Conservation (phyloP, 2,888 invertebrate genomes). For the Parelbella ahira region DNA sequence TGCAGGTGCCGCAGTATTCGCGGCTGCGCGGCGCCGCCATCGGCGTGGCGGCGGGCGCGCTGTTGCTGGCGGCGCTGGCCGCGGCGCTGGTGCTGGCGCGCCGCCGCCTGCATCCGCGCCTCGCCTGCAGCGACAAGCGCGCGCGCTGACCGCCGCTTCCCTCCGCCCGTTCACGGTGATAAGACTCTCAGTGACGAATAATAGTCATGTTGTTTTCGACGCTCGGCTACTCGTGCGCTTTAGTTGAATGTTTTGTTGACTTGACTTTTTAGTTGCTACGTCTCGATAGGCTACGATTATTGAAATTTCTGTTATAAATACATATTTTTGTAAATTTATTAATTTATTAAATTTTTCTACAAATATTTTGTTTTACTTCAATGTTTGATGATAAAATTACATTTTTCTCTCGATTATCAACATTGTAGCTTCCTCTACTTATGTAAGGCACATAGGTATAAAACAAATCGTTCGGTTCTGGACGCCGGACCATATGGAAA, state of each 20-base stretch:
- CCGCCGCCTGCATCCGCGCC: slow-evolving; percentile 42
- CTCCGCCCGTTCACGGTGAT: not conserved
- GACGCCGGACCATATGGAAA: no score
- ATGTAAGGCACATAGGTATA: no score
- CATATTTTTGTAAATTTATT: slow-evolving; percentile 19
- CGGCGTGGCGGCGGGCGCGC: slow-evolving; percentile 85
- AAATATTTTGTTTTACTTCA: slow-evolving; percentile 16
- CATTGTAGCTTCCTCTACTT: no score
- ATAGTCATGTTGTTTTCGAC: slow-evolving; percentile 9
- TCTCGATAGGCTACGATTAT: not conserved
- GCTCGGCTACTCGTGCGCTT: not conserved
- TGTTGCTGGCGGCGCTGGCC: slow-evolving; percentile 83
- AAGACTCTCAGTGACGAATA: not conserved
- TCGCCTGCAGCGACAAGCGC: slow-evolving; percentile 34
- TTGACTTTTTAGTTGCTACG: not conserved
- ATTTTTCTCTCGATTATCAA: no score
- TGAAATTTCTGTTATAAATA: not conserved
- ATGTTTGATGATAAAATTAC: no score
- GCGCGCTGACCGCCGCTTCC: slow-evolving; percentile 31
- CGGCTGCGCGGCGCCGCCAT: slow-evolving; percentile 86
- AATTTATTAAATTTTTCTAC: slow-evolving; percentile 20
- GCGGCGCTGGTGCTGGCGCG: slow-evolving; percentile 76
- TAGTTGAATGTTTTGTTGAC: not conserved
- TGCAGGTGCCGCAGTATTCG: slow-evolving; percentile 86
- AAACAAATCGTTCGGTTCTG: no score